phyloP scores from a whole-genome alignment of 2,888 invertebrate species.

The Scaptomyza tumidula region DNA sequence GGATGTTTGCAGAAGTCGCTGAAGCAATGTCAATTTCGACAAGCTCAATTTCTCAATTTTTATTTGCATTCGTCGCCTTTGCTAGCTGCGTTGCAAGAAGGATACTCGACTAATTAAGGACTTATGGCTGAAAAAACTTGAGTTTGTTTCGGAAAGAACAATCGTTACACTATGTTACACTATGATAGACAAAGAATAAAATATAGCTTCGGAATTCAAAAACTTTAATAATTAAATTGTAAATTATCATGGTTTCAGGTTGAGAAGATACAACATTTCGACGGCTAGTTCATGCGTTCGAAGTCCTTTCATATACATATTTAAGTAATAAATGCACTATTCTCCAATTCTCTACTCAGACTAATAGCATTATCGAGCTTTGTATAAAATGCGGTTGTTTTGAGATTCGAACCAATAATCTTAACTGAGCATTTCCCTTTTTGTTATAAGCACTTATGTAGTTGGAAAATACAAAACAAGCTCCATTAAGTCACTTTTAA shows the following conservation, averaged over 20 bases:
- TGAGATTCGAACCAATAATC: neutral
- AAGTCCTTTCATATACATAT: neutral
- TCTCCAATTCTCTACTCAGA: neutral
- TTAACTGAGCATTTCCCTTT: neutral
- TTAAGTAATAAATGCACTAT: neutral
- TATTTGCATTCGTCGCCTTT: constrained; percentile 1
- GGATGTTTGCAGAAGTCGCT: constrained; percentile 23
- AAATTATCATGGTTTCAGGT: no score
- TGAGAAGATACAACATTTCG: no score
- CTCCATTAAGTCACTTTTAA: neutral
- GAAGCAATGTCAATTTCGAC: constrained; percentile 12
- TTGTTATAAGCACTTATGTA: neutral
- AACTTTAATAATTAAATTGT: no score
- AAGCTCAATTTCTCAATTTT: constrained; percentile 28
- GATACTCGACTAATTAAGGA: no score
- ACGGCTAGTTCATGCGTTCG: no score
- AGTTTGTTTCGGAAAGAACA: no score
- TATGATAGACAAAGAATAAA: no score
- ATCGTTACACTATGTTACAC: no score
- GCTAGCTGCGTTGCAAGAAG: neutral
- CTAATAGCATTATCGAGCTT: neutral
- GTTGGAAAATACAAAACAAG: neutral
- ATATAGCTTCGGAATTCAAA: no score
- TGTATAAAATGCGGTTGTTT: neutral
- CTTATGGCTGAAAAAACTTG: no score